phyloP scores from a whole-genome alignment of 2,797 vertebrate genomes.

The Nyctalus aviator region DNA sequence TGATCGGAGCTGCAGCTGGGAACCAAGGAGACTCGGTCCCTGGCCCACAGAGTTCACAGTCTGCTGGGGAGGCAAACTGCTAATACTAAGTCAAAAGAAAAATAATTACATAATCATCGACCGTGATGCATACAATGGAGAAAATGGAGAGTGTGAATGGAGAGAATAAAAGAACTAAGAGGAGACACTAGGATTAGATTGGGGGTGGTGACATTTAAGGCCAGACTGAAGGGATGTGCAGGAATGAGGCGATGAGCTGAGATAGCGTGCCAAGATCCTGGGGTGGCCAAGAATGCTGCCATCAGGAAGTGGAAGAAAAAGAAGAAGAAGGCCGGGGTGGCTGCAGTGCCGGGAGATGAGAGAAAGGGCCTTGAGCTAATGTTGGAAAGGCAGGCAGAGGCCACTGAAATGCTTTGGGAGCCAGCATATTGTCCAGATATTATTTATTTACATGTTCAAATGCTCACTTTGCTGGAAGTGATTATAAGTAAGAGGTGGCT shows the following conservation, averaged over 20 bases:
- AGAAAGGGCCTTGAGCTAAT: background rate
- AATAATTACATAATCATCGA: background rate
- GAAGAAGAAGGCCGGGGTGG: rapidly evolving
- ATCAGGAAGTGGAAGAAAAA: background rate
- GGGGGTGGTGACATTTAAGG: constrained; percentile 51
- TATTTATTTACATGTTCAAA: background rate
- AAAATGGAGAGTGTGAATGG: background rate
- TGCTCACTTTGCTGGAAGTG: background rate
- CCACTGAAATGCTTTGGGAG: background rate
- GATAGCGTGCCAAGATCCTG: background rate
- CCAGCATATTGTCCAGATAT: background rate
- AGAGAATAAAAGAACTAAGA: background rate
- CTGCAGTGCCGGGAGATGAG: background rate
- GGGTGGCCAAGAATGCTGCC: constrained; percentile 42
- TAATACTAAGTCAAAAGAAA: background rate
- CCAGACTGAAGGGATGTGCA: constrained; percentile 36
- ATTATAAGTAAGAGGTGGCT: background rate
- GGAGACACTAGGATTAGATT: constrained; percentile 1
- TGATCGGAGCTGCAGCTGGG: background rate
- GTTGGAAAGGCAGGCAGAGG: background rate
- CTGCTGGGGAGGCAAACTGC: background rate
- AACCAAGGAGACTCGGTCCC: background rate
- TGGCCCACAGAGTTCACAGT: background rate
- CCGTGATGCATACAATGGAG: background rate
- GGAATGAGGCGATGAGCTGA: constrained; percentile 30